A percentile compares a stretch with the other conserved stretches of the same genome.
Conservation (phyloP, 2,888 invertebrate species). For the Rosalia funebris region DNA sequence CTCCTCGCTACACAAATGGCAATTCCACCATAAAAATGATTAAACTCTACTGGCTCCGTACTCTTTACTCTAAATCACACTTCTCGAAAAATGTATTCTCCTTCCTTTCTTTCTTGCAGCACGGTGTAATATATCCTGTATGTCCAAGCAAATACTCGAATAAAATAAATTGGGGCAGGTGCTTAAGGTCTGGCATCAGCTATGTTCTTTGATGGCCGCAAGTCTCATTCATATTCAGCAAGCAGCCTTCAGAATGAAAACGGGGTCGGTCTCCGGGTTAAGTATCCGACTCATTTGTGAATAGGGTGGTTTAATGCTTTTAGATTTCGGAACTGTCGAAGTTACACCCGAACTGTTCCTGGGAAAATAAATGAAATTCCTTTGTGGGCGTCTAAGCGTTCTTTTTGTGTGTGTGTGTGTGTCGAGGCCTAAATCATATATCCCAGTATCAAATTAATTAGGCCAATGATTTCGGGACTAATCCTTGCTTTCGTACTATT, state of each 20-base stretch:
- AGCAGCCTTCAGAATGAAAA: conserved; percentile 23
- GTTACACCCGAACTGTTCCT: conserved; percentile 2
- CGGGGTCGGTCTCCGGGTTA: conserved; percentile 16
- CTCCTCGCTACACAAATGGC: too few species aligned
- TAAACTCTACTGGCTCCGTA: too few species aligned
- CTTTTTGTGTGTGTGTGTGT: neutral
- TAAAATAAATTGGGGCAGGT: too few species aligned
- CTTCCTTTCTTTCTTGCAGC: too few species aligned
- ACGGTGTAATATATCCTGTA: too few species aligned
- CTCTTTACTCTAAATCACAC: too few species aligned
- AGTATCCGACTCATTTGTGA: conserved; percentile 26
- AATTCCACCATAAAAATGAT: too few species aligned
- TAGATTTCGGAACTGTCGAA: conserved; percentile 1
- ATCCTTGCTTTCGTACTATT: too few species aligned
- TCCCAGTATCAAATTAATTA: neutral
- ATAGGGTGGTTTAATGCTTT: conserved; percentile 24
- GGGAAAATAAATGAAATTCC: conserved; percentile 2
- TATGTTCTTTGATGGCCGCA: conserved; percentile 9
- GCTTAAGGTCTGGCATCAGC: conserved; percentile 2
- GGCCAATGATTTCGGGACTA: too few species aligned
- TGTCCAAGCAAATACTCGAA: too few species aligned
- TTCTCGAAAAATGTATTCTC: too few species aligned
- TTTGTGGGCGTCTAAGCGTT: neutral
- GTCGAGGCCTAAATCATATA: neutral
- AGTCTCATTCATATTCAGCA: conserved; percentile 27